Base-by-base conservation (phyloP, 2,797 vertebrate species). In the Enteromius viviparus region DNA sequence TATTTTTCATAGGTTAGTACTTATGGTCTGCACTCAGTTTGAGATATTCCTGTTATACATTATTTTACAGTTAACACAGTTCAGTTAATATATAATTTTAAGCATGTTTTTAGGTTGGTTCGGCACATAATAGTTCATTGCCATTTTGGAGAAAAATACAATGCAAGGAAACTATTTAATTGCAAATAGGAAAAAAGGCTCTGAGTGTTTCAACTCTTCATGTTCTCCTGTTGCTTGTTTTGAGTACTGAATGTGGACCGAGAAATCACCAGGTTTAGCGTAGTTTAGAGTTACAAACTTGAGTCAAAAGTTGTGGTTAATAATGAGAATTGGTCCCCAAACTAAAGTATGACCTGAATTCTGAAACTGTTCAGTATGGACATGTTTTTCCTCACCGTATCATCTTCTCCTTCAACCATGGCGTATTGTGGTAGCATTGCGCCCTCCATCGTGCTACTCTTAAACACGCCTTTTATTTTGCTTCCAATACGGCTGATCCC, bases 381-480 rank as follows among this genome's bases (percentile, higher is more conserved):
- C 23, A 29, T 23, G 34, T 58, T 74, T 74, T 32, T 14, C 69
- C 96, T 95, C 90, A 98, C 97, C 89, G 87, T 82, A 69, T 98
- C 96, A n/a, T 98, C 96, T 55, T 97, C 97, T 10, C 91, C 87
- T 86, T 97, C 96, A 1, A 90, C 83, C 87, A 94, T 84, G 80
- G 92, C 89, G 87, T 95, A 94, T 47, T 93, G 94, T 0, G 97
- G 97, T 84, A 96, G 90, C 88, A 99, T 92, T 55, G 96, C 94
- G 15, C 98, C 98, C 89, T 99, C 98, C 96, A 97, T 95, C 0
- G 97, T 95, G 11, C 94, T 95, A 88, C 96, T 99, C 90, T 94
- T 96, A 91, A 99, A 99, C 10, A 99, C 98, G 0, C 97, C 97
- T 93, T 98, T 99, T 88, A 99, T 96, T 90, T 94, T 97, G 88